Conservation (phyloP, 2,797 vertebrate species). For the Staurois parvus region DNA sequence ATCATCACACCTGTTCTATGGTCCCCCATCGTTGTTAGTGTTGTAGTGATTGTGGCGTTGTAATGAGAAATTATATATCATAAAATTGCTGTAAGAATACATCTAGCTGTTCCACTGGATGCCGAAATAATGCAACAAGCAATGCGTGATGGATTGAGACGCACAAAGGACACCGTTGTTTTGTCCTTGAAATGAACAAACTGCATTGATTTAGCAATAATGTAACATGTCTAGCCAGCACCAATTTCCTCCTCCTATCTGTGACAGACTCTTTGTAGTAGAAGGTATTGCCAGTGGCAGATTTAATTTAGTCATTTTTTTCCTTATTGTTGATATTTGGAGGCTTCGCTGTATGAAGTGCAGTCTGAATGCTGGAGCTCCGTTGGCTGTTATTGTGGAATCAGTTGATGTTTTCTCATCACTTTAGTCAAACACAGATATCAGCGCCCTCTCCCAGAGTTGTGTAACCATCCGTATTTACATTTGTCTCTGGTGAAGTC, state of each 20-base stretch:
- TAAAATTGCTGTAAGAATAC: too few relatives aligned
- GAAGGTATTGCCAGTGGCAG: neutral
- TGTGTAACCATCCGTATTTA: too few relatives aligned
- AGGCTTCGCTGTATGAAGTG: neutral
- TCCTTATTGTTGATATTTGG: neutral
- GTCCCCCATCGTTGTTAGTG: too few relatives aligned
- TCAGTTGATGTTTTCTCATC: neutral
- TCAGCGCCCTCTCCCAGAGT: too few relatives aligned
- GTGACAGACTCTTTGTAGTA: neutral
- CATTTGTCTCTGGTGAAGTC: too few relatives aligned
- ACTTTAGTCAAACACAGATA: neutral
- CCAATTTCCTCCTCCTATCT: neutral
- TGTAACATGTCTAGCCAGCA: neutral
- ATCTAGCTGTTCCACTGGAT: neutral
- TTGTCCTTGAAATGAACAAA: slow-evolving; percentile 11
- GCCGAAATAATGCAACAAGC: neutral
- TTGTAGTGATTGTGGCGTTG: too few relatives aligned
- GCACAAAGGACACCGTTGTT: neutral
- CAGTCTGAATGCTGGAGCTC: neutral
- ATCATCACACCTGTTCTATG: too few relatives aligned
- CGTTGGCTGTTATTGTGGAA: neutral
- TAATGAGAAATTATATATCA: too few relatives aligned
- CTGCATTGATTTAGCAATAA: slow-evolving; percentile 8
- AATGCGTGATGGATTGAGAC: neutral
- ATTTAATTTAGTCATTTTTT: slow-evolving; percentile 3